These are phyloP conservation scores for Holothuria leucospilota DNA, from an alignment of 53 echinoderm and acorn worm genomes.

Conservation along the genomic window DNA sequence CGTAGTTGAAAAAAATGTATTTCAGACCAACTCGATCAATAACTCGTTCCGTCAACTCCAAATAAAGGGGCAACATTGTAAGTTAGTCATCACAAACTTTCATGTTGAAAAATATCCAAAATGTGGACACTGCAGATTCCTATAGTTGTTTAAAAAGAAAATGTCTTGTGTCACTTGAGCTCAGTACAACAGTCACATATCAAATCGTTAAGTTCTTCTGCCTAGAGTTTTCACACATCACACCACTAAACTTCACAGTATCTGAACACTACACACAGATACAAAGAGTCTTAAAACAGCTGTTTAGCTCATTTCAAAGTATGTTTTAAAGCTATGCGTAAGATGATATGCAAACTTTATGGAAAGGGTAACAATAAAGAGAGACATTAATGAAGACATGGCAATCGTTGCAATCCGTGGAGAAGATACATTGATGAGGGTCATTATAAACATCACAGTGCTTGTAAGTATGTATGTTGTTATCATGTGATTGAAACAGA, in stretches of 20 bases:
- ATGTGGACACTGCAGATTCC: background rate
- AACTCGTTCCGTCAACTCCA: conserved; percentile 85
- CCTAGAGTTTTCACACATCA: background rate
- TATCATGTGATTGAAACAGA: conserved; percentile 98
- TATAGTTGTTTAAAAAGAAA: no score
- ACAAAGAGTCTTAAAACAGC: background rate
- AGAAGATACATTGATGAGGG: conserved; percentile 79
- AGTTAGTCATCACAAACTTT: background rate
- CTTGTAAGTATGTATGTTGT: conserved; percentile 96
- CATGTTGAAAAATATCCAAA: background rate
- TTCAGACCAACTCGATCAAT: conserved; percentile 85
- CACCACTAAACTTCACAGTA: no score
- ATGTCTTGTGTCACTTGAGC: no score
- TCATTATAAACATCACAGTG: conserved; percentile 82
- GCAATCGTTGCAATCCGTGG: conserved; percentile 84
- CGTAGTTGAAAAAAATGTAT: conserved; percentile 90
- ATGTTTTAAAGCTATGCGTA: conserved; percentile 89
- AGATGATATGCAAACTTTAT: conserved; percentile 95
- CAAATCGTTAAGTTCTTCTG: no score
- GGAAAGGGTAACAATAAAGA: conserved; percentile 86
- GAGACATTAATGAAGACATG: conserved; percentile 86
- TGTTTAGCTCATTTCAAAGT: conserved; percentile 74
- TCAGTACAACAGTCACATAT: no score
- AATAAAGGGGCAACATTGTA: conserved; percentile 47
- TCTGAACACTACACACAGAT: no score